Conservation (phyloP, 1,140 invertebrate species). For the Bombus sylvicola region DNA sequence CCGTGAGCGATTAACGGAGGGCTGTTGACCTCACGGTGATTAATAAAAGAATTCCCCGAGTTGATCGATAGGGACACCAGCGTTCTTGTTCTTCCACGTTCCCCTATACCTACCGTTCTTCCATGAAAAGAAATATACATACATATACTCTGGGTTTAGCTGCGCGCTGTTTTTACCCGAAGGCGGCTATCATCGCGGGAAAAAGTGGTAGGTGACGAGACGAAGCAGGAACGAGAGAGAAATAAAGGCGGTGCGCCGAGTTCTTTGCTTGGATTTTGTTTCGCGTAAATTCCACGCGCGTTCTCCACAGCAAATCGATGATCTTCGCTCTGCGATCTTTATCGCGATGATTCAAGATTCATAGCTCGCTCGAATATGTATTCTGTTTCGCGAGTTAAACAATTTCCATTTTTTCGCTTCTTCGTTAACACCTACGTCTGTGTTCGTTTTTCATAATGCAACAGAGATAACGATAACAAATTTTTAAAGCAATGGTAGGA, state of each 20-base stretch:
- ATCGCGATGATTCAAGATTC: background rate
- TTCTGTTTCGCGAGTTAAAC: background rate
- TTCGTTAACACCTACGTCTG: no score
- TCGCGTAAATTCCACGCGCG: conserved; percentile 43
- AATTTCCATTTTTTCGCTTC: background rate
- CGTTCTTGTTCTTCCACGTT: conserved; percentile 7
- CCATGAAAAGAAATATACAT: conserved; percentile 18
- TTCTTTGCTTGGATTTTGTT: conserved; percentile 60
- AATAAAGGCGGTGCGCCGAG: conserved; percentile 15
- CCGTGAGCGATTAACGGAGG: background rate
- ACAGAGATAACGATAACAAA: no score
- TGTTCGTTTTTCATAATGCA: no score
- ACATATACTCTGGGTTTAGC: background rate
- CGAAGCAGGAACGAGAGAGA: background rate
- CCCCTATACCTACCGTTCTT: background rate
- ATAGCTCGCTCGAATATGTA: background rate
- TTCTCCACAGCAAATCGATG: conserved; percentile 40
- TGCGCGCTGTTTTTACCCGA: conserved; percentile 16
- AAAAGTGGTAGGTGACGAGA: conserved; percentile 54
- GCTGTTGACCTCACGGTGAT: conserved; percentile 6
- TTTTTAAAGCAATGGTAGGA: no score
- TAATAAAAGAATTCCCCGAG: conserved; percentile 6
- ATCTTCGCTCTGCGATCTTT: conserved; percentile 38
- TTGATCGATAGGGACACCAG: conserved; percentile 7
- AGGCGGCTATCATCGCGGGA: conserved; percentile 44